Percentiles rank a stretch among this genome's conserved stretches.
Evolutionary conservation across 1,140 invertebrate species (phyloP).

Genomic region (Scaptomyza montana): DNA sequence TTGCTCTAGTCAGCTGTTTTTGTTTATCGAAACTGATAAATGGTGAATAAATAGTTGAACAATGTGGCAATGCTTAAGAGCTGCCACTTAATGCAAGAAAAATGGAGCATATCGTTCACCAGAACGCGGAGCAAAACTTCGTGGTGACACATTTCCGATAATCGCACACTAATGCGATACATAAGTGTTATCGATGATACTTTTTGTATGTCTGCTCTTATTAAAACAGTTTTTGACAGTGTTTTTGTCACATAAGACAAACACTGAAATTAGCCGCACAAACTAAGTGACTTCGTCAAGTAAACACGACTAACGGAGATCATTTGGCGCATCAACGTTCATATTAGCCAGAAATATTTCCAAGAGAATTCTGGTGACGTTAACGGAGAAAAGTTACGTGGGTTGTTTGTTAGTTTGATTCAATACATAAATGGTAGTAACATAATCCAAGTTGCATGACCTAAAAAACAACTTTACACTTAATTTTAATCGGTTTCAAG

Average conservation of each 20-base stretch:
- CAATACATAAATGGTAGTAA: conserved; percentile 23
- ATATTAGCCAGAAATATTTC: not conserved
- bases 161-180: not conserved
- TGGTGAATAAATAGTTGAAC: too few species aligned
- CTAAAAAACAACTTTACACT: not conserved
- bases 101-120: too few species aligned
- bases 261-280: not conserved
- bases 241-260: not conserved
- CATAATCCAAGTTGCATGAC: conserved; percentile 10
- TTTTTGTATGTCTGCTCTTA: not conserved
- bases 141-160: not conserved
- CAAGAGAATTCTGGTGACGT: too few species aligned
- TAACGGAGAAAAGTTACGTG: not conserved
- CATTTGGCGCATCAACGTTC: not conserved
- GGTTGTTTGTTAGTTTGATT: conserved; percentile 1
- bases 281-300: not conserved
- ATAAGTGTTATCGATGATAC: not conserved
- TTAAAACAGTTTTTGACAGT: not conserved
- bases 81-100: too few species aligned
- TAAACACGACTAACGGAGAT: not conserved
- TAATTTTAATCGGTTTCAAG: conserved; percentile 1
- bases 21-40: too few species aligned
- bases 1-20: too few species aligned
- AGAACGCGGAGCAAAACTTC: too few species aligned
- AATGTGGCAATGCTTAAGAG: too few species aligned